These are phyloP conservation scores for Tricholaema leucomelas DNA, from an alignment of 2,113 vertebrate genomes.

Conservation along the genomic window DNA sequence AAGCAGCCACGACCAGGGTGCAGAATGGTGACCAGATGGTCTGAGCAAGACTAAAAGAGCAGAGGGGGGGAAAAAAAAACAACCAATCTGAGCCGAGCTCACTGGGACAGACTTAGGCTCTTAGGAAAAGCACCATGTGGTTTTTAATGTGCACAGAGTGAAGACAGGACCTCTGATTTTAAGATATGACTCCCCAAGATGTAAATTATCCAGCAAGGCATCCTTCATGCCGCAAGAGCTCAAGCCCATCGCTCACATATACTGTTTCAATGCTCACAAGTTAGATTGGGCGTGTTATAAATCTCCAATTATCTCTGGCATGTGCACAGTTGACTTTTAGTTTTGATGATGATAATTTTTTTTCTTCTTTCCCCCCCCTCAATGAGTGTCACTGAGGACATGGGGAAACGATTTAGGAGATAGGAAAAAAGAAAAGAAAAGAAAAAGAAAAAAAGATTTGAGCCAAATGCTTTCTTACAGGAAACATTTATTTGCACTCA, in stretches of 20 bases:
- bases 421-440: neutral
- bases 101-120: neutral
- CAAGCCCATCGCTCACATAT: slow-evolving; percentile 16
- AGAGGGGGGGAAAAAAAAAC: neutral
- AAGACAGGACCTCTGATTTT: slow-evolving; percentile 60
- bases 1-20: neutral
- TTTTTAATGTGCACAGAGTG: slow-evolving; percentile 24
- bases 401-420: slow-evolving; percentile 60
- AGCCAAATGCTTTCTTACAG: slow-evolving; percentile 59
- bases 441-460: neutral
- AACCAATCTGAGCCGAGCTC: neutral
- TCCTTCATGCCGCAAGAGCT: slow-evolving; percentile 36
- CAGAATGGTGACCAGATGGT: slow-evolving; percentile 70
- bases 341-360: slow-evolving; percentile 39
- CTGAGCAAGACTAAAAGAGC: slow-evolving; percentile 24
- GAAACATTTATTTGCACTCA: slow-evolving; percentile 61
- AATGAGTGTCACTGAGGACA: slow-evolving; percentile 38
- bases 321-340: slow-evolving; percentile 37
- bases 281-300: slow-evolving; percentile 7
- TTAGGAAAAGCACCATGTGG: slow-evolving; percentile 41
- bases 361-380: neutral
- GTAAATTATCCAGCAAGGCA: slow-evolving; percentile 67
- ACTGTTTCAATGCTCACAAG: slow-evolving; percentile 45
- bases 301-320: slow-evolving; percentile 41
- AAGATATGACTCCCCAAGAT: slow-evolving; percentile 47